phyloP scores from a whole-genome alignment of 2,797 vertebrate genomes.

The Sebastes hubbsi region DNA sequence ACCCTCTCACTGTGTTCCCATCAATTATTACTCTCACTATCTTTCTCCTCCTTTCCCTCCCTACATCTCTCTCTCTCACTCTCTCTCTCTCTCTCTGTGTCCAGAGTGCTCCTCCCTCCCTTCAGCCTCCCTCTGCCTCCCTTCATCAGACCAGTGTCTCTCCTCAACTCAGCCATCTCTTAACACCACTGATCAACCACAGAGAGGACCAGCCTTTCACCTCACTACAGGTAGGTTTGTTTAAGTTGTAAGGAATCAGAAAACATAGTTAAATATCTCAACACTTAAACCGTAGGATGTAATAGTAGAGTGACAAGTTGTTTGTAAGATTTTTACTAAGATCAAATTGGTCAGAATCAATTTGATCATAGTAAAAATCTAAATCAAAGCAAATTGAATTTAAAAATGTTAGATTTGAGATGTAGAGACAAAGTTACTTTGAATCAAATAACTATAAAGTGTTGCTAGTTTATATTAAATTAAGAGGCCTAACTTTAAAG shows the following conservation, averaged over 20 bases:
- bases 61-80: slow-evolving; percentile 26
- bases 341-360: not conserved
- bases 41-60: slow-evolving; percentile 16
- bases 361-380: too few species aligned
- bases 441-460: not conserved
- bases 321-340: not conserved
- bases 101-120: slow-evolving; percentile 62
- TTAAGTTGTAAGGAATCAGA: not conserved
- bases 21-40: not conserved
- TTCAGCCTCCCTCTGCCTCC: slow-evolving; percentile 40
- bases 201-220: slow-evolving; percentile 1
- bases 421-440: not conserved
- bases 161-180: slow-evolving; percentile 23
- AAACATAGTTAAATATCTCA: not conserved
- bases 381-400: too few species aligned
- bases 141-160: slow-evolving; percentile 42
- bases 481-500: not conserved
- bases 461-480: not conserved
- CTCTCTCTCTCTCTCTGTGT: slow-evolving; percentile 28
- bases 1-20: not conserved
- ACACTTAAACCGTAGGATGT: not conserved
- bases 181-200: not conserved
- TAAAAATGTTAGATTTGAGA: not conserved
- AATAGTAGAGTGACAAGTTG: not conserved
- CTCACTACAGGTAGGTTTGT: slow-evolving; percentile 48